Evolutionary conservation across 1,140 invertebrate species (phyloP).

Genomic region (Idris sp.): DNA sequence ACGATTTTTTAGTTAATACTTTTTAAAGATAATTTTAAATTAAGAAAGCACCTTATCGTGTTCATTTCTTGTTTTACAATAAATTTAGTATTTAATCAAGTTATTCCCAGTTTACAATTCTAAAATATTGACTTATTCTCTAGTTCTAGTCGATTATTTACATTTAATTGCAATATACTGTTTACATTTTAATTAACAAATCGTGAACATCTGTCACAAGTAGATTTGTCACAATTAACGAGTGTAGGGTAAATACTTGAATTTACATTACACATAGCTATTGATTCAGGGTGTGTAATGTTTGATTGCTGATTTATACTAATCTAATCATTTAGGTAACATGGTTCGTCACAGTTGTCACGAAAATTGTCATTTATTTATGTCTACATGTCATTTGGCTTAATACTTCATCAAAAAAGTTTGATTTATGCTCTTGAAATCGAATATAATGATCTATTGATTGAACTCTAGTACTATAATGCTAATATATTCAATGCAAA

Average conservation of each 20-base stretch:
- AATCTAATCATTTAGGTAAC: conserved; percentile 39
- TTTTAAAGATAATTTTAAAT: no score
- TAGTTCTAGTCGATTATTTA: conserved; percentile 17
- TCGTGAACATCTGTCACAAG: conserved; percentile 44
- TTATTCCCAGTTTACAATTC: conserved; percentile 6
- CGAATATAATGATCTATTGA: no score
- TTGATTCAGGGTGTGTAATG: conserved; percentile 39
- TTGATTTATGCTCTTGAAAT: no score
- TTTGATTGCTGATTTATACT: conserved; percentile 49
- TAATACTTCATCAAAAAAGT: no score
- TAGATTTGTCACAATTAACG: conserved; percentile 47
- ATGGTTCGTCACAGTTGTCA: conserved; percentile 16
- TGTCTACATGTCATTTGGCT: no score
- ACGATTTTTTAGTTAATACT: no score
- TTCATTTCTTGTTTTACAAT: no score
- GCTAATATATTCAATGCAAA: no score
- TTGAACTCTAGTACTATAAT: no score
- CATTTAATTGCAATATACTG: conserved; percentile 32
- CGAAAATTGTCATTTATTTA: conserved; percentile 35
- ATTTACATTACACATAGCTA: conserved; percentile 48
- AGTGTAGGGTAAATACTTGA: conserved; percentile 50
- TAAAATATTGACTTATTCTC: conserved; percentile 2
- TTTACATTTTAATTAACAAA: conserved; percentile 45
- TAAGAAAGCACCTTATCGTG: no score
- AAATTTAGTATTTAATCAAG: no score